Percentiles rank a stretch among this genome's conserved stretches.
Conservation (phyloP, 1,140 invertebrate genomes). For the Neoseiulus cucumeris region DNA sequence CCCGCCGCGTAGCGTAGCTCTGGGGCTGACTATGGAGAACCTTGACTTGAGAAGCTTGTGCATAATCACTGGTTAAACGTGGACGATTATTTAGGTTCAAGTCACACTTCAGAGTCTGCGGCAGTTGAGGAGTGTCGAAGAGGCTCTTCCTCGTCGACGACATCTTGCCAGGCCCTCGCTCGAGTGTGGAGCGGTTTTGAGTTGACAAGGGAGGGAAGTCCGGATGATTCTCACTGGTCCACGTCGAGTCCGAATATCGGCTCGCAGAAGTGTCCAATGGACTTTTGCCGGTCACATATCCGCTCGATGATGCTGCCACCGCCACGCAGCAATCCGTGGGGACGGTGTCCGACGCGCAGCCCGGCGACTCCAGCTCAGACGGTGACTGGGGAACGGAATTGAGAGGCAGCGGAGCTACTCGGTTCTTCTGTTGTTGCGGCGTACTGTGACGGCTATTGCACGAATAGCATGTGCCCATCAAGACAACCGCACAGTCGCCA, state of each 20-base stretch:
- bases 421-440: not conserved
- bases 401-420: not conserved
- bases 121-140: not conserved
- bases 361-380: not conserved
- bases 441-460: conserved; percentile 10
- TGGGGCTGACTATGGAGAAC: conserved; percentile 2
- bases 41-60: not conserved
- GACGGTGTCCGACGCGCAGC: not conserved
- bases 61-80: not conserved
- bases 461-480: conserved; percentile 11
- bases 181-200: too few relatives aligned
- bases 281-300: conserved; percentile 5
- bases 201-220: not conserved
- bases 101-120: not conserved
- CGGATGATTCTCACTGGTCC: conserved; percentile 1
- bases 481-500: not conserved
- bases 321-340: not conserved
- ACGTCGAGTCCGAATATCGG: not conserved
- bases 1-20: not conserved
- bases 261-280: conserved; percentile 2
- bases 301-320: not conserved
- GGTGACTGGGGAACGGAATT: not conserved
- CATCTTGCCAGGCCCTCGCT: not conserved
- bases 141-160: not conserved
- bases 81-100: not conserved